Base-by-base conservation (phyloP, 2,888 invertebrate genomes). In the Ichneumon xanthorius region DNA sequence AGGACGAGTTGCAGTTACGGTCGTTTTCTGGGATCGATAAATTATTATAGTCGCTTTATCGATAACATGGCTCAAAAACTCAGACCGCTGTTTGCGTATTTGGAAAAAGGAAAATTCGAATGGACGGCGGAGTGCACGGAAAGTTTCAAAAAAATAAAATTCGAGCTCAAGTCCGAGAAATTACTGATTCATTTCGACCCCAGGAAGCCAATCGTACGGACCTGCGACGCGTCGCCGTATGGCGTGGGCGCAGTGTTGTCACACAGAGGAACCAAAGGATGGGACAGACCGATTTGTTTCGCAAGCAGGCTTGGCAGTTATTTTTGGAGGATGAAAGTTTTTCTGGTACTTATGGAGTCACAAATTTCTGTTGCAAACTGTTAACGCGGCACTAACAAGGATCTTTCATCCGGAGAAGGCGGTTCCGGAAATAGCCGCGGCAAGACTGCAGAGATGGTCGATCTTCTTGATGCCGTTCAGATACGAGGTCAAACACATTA, bases 371-470 rank as follows among this genome's bases (percentile, higher is more conserved):
- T 37, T 37, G 37, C 37, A 45, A 37, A 37, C 37, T 37, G 37
- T 6, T 37, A 37, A 37, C 37, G 37, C 37, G 6, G 37, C 37
- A 37, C 7, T 37, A 37, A 37, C 37, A 6, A 33, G 33, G 33
- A 33, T 33, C 33, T 33, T 33, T 33, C 33, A 33, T 2, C 2
- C 33, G 33, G 37, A 37, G 7, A 85, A 84, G 26, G 68, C 80
- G 0, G 45, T 88, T 0, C 87, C 85, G 0, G 68, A 48, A 22
- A 86, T 86, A 4, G 86, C 82, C 4, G 86, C 81, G 0, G 48
- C 80, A 9, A 72, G 84, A 7, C 40, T 87, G 37, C 88, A 85
- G 53, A 55, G 85, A 1, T 88, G 81, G 82, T 77, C 87, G 30
- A 53, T 79, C 50, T 86, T 86, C 58, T 65, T 86, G 33, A 48